Conservation (phyloP, 2,113 vertebrate species). For the Thalassarche chlororhynchos region DNA sequence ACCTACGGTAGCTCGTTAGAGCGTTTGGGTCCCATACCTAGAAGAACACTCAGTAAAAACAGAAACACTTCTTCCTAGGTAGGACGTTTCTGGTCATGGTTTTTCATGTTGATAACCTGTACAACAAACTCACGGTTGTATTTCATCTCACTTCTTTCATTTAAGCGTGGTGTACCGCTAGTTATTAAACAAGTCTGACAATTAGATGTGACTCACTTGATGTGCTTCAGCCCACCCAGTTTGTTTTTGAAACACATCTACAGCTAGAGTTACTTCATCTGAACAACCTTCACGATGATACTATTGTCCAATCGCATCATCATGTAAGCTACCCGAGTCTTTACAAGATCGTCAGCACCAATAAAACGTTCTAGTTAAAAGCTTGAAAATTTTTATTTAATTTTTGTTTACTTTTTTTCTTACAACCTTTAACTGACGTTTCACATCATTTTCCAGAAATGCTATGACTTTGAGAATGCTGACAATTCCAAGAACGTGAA, state of each 20-base stretch:
- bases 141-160: neutral
- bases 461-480: constrained; percentile 37
- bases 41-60: neutral
- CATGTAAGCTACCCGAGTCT: neutral
- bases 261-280: neutral
- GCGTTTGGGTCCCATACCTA: neutral
- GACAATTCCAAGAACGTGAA: constrained; percentile 44
- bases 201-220: neutral
- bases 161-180: neutral
- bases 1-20: neutral
- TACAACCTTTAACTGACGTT: constrained; percentile 47
- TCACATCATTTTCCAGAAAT: constrained; percentile 40
- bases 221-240: neutral
- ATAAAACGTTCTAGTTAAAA: constrained; percentile 1
- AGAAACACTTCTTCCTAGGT: neutral
- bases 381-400: neutral
- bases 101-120: neutral
- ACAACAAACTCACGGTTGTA: neutral
- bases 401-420: neutral
- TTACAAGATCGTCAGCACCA: neutral
- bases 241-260: neutral
- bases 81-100: neutral
- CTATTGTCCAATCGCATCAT: neutral
- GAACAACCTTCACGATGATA: neutral
- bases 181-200: neutral